These are phyloP conservation scores for Trichechus manatus DNA, from an alignment of 2,113 vertebrate genomes.

Conservation along the genomic window DNA sequence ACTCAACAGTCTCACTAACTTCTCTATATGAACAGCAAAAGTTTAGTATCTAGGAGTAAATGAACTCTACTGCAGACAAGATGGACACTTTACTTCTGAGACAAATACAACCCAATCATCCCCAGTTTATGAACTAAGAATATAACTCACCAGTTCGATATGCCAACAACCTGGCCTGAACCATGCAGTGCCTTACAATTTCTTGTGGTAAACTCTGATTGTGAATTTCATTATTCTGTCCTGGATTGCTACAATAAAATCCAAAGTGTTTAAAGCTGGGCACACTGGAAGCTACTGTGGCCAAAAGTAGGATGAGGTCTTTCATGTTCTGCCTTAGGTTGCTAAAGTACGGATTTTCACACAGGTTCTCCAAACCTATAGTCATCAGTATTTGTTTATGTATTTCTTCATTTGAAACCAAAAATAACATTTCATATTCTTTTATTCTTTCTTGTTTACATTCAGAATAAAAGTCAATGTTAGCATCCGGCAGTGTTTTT, in stretches of 20 bases:
- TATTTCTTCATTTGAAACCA: constrained; percentile 88
- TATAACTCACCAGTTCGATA: constrained; percentile 94
- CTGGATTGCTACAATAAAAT: constrained; percentile 89
- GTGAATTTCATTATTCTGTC: constrained; percentile 72
- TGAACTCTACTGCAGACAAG: not conserved
- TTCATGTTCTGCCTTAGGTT: constrained; percentile 95
- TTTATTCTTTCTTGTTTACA: constrained; percentile 90
- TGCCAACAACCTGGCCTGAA: constrained; percentile 93
- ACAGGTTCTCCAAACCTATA: constrained; percentile 95
- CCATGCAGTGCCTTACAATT: constrained; percentile 93
- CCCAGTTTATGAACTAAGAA: constrained; percentile 68
- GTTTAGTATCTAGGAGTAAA: not conserved
- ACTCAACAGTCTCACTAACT: constrained; percentile 20
- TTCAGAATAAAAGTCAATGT: constrained; percentile 89
- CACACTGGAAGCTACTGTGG: constrained; percentile 92
- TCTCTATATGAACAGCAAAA: not conserved
- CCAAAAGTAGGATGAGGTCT: constrained; percentile 93
- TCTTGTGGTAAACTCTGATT: constrained; percentile 90
- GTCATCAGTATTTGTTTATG: constrained; percentile 92
- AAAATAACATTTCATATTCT: constrained; percentile 91
- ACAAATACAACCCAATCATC: constrained; percentile 32
- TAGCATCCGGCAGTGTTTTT: constrained; percentile 84
- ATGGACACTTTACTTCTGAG: constrained; percentile 10
- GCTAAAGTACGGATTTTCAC: constrained; percentile 94
- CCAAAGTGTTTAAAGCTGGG: constrained; percentile 90